Evolutionary conservation across 2,113 vertebrate genomes (phyloP), one percentile per base, ranked within the genome.

Genomic region (Scolopax mira): DNA sequence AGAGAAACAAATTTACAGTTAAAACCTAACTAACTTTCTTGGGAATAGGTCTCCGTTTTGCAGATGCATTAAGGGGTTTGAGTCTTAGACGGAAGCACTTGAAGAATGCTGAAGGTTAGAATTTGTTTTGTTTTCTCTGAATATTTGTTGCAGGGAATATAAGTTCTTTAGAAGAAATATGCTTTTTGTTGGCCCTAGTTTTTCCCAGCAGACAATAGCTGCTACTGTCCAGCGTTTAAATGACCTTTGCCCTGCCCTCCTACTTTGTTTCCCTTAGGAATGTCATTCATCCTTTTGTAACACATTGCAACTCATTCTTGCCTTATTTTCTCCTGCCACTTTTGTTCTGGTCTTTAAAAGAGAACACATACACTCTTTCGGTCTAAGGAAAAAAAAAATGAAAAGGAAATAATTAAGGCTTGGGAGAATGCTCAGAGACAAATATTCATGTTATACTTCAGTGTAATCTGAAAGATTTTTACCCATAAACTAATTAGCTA

Each of bases 241-340:
- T 64, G 97, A 97, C 97, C 98, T 98, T 84, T 97, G 94, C 94
- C 96, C 93, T 96, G 64, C 66, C 95, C 93, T 97, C 97, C 97
- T 97, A 98, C 97, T 97, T 97, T 69, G 93, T 98, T 97, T 98
- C 96, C 94, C 86, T 89, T 54, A 92, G 96, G 97, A 98, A 98
- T 98, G 97, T 81, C 92, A 98, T 98, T 98, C 95, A 97, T 96
- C 86, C 97, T 94, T 97, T 96, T 97, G 88, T 95, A 96, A 87
- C 71, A 94, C 77, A 71, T 52, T 69, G 88, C 58, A 90, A 93
- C 72, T 91, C 92, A 97, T 69, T 85, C 96, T 89, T 96, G 88
- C 72, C 80, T 95, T 61, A 73, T 62, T 94, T 96, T 93, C 92
- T 88, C 73, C 84, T 92, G 72, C 52, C 81, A 71, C 94, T 97